These are phyloP conservation scores for Eubasilissa splendida DNA, from an alignment of 2,888 invertebrate genomes.

Conservation along the genomic window DNA sequence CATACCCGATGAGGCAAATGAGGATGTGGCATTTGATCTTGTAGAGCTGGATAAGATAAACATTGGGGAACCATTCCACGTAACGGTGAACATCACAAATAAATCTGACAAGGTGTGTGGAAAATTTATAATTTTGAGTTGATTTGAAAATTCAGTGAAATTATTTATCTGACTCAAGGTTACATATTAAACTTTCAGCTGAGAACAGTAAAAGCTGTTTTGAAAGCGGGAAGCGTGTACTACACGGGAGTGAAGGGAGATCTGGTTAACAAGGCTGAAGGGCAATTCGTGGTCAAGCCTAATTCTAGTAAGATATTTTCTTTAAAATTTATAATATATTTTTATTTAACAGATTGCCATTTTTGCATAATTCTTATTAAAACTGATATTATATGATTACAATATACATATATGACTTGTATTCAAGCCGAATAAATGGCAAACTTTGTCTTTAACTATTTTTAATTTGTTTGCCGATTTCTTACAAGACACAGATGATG, in stretches of 20 bases:
- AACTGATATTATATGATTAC: no score
- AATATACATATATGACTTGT: no score
- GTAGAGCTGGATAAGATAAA: constrained; percentile 79
- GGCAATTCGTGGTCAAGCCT: constrained; percentile 76
- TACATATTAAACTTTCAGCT: constrained; percentile 61
- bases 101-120: constrained; percentile 68
- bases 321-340: no score
- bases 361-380: no score
- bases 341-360: no score
- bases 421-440: no score
- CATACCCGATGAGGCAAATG: constrained; percentile 72
- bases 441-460: no score
- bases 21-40: constrained; percentile 78
- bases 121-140: background rate
- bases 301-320: constrained; percentile 40
- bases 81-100: constrained; percentile 79
- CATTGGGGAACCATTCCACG: constrained; percentile 80
- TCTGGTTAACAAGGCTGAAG: constrained; percentile 79
- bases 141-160: background rate
- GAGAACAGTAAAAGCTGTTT: constrained; percentile 77
- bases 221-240: constrained; percentile 80
- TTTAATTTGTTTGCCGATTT: no score
- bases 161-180: background rate
- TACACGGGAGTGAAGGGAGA: constrained; percentile 84
- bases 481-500: no score